phyloP scores from a whole-genome alignment of 1,140 invertebrate species.

The Planococcus citri region DNA sequence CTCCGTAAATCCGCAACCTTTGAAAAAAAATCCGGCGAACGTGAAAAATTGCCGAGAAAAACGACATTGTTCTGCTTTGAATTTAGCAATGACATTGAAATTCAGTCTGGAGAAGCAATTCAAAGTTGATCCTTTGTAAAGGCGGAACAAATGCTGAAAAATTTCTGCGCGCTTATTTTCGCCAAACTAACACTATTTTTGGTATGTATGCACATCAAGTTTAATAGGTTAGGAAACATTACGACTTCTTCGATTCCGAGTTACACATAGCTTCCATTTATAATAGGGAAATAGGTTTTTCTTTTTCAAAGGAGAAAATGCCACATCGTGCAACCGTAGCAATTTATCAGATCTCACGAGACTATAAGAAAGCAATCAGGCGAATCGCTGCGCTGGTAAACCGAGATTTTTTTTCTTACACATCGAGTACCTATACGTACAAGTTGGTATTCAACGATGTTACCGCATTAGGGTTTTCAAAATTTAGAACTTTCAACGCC shows the following conservation, averaged over 20 bases:
- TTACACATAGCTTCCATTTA: not conserved
- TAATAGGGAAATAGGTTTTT: not conserved
- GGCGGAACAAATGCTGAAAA: not conserved
- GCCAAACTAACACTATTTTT: not conserved
- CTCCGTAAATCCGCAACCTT: no score
- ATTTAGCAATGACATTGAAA: not conserved
- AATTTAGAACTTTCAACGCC: not conserved
- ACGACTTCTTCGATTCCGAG: slow-evolving; percentile 1
- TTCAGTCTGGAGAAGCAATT: not conserved
- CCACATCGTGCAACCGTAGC: not conserved
- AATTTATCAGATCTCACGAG: slow-evolving; percentile 3
- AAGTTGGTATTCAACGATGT: not conserved
- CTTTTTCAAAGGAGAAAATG: not conserved
- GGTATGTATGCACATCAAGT: not conserved
- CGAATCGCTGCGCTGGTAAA: not conserved
- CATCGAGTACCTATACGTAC: no score
- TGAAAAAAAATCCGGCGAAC: no score
- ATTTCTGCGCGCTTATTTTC: not conserved
- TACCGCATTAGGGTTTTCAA: not conserved
- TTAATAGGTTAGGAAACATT: not conserved
- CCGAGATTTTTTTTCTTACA: not conserved
- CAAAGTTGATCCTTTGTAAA: not conserved
- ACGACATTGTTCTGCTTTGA: no score
- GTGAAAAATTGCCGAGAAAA: not conserved
- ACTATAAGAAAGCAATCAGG: slow-evolving; percentile 3